phyloP scores from a whole-genome alignment of 2,888 invertebrate species.

The Drosophila emarginata region DNA sequence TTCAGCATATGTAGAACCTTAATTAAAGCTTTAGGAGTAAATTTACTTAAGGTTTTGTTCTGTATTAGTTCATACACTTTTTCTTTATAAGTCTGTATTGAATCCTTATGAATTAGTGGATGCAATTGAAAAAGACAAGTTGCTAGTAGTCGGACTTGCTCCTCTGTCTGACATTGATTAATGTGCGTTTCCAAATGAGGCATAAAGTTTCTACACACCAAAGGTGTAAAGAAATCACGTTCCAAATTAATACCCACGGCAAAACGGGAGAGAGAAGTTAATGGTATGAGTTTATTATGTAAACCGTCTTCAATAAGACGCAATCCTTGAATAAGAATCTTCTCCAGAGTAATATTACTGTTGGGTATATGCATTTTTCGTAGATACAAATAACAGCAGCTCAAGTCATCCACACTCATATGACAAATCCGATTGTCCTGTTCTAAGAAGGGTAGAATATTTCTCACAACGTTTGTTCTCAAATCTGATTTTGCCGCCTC shows the following conservation, averaged over 20 bases:
- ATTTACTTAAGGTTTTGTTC: constrained; percentile 63
- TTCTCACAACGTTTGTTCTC: constrained; percentile 32
- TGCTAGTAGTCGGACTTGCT: constrained; percentile 83
- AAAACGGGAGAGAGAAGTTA: constrained; percentile 82
- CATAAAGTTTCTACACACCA: constrained; percentile 80
- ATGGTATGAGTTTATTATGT: constrained; percentile 64
- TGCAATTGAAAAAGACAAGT: constrained; percentile 83
- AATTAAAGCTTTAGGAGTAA: constrained; percentile 68
- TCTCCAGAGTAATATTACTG: constrained; percentile 75
- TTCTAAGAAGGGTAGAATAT: constrained; percentile 65
- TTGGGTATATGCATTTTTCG: constrained; percentile 82
- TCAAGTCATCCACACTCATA: constrained; percentile 81
- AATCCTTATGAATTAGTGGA: constrained; percentile 79
- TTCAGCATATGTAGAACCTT: constrained; percentile 83
- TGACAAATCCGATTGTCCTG: constrained; percentile 54
- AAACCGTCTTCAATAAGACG: constrained; percentile 60
- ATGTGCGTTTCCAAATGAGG: constrained; percentile 80
- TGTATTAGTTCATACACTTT: constrained; percentile 80
- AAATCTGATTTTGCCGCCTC: constrained; percentile 7
- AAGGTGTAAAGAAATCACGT: constrained; percentile 80
- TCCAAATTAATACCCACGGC: constrained; percentile 81
- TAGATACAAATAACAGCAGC: constrained; percentile 83
- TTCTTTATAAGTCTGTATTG: constrained; percentile 79
- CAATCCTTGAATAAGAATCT: constrained; percentile 74
- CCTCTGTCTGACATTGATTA: constrained; percentile 75